Conservation (phyloP, 2,797 vertebrate genomes). For the Botia almorhae region DNA sequence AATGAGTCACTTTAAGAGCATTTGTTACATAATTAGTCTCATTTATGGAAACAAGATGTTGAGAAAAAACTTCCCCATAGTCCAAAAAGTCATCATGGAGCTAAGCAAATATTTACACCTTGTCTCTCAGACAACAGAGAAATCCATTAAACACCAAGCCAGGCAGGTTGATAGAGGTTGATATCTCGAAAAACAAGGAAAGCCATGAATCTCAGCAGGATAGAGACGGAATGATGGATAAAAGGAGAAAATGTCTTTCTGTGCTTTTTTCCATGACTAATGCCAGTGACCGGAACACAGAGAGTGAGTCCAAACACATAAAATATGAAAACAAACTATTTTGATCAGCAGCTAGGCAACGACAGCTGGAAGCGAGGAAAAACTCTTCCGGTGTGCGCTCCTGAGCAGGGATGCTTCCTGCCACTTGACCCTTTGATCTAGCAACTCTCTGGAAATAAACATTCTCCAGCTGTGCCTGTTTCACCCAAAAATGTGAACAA, state of each 20-base stretch:
- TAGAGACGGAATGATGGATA: constrained; percentile 32
- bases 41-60: constrained; percentile 28
- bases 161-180: constrained; percentile 10
- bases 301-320: constrained; percentile 61
- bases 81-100: constrained; percentile 43
- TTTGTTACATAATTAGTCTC: constrained; percentile 66
- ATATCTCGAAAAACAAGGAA: constrained; percentile 41
- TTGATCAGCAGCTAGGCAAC: constrained; percentile 66
- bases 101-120: constrained; percentile 28
- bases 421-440: constrained; percentile 53
- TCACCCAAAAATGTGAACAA: constrained; percentile 38
- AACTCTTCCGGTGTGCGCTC: constrained; percentile 52
- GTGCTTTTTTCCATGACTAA: constrained; percentile 32
- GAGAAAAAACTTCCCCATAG: constrained; percentile 13
- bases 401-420: constrained; percentile 59
- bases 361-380: constrained; percentile 63
- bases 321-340: constrained; percentile 71
- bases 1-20: constrained; percentile 49
- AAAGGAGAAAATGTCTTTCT: constrained; percentile 3
- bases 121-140: neutral
- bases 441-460: constrained; percentile 55
- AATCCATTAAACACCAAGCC: neutral
- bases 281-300: constrained; percentile 38
- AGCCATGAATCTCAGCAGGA: constrained; percentile 11
- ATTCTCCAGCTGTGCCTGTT: constrained; percentile 54